These are phyloP conservation scores for Sialis lutaria DNA, from an alignment of 2,888 invertebrate species.

Conservation along the genomic window DNA sequence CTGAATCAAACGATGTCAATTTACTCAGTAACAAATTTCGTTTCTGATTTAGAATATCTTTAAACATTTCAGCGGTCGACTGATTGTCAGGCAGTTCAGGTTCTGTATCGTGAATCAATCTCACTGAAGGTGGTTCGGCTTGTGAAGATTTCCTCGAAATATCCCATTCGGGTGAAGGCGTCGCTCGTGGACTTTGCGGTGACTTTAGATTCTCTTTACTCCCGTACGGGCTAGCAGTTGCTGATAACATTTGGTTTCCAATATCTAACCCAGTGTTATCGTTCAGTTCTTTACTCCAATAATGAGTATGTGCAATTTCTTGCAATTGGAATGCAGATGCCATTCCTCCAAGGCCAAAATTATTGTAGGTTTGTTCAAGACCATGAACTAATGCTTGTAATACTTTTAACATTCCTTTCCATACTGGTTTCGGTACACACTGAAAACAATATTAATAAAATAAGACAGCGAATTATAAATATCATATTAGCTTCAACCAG, in stretches of 20 bases:
- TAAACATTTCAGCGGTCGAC: slow-evolving; percentile 80
- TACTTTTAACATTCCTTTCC: slow-evolving; percentile 93
- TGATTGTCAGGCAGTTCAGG: slow-evolving; percentile 47
- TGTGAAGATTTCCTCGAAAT: slow-evolving; percentile 49
- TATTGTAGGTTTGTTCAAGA: slow-evolving; percentile 77
- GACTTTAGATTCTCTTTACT: slow-evolving; percentile 50
- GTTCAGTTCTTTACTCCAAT: slow-evolving; percentile 75
- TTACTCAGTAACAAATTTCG: slow-evolving; percentile 72
- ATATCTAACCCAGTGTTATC: slow-evolving; percentile 28
- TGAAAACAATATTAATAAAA: slow-evolving; percentile 22
- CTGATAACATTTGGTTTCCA: slow-evolving; percentile 13
- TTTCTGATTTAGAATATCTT: slow-evolving; percentile 86
- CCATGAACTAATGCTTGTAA: slow-evolving; percentile 80
- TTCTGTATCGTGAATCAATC: slow-evolving; percentile 37
- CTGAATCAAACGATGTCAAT: slow-evolving; percentile 77
- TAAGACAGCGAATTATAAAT: no score
- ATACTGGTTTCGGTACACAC: slow-evolving; percentile 79
- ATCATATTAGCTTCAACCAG: no score
- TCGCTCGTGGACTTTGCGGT: slow-evolving; percentile 37
- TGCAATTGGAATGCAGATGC: slow-evolving; percentile 92
- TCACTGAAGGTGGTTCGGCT: slow-evolving; percentile 44
- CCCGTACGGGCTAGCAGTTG: slow-evolving; percentile 46
- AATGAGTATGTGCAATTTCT: slow-evolving; percentile 98
- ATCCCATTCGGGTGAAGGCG: slow-evolving; percentile 33
- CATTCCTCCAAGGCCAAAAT: slow-evolving; percentile 93